phyloP scores from a whole-genome alignment of 2,113 vertebrate species.

The Grallaria varia region DNA sequence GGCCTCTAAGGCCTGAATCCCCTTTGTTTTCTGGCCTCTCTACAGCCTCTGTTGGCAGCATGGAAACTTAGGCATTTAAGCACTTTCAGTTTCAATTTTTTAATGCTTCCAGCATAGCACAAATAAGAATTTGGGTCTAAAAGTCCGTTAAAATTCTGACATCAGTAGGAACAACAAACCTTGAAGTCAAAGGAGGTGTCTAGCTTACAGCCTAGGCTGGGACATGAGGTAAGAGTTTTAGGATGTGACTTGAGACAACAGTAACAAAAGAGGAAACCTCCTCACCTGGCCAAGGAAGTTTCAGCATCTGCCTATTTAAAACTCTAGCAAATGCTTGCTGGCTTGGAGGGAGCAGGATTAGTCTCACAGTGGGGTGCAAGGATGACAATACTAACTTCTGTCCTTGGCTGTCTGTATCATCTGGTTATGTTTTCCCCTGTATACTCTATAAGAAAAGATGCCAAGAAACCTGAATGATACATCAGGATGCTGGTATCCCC shows the following conservation, averaged over 20 bases:
- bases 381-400: background rate
- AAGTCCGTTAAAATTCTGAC: background rate
- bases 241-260: background rate
- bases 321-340: background rate
- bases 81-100: background rate
- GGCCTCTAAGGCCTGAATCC: background rate
- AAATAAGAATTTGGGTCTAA: background rate
- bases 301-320: background rate
- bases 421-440: background rate
- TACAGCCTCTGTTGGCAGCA: background rate
- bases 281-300: background rate
- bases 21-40: background rate
- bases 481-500: background rate
- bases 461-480: background rate
- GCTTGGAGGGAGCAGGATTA: background rate
- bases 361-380: background rate
- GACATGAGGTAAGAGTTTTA: background rate
- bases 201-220: background rate
- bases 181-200: background rate
- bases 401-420: accelerated
- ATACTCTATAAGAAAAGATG: background rate
- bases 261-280: background rate
- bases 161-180: background rate
- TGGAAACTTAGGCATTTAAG: background rate
- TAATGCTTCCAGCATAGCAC: background rate